Evolutionary conservation across 1,140 invertebrate species (phyloP), one percentile per base, ranked within the genome.

Genomic region (Gonioctena quinquepunctata): DNA sequence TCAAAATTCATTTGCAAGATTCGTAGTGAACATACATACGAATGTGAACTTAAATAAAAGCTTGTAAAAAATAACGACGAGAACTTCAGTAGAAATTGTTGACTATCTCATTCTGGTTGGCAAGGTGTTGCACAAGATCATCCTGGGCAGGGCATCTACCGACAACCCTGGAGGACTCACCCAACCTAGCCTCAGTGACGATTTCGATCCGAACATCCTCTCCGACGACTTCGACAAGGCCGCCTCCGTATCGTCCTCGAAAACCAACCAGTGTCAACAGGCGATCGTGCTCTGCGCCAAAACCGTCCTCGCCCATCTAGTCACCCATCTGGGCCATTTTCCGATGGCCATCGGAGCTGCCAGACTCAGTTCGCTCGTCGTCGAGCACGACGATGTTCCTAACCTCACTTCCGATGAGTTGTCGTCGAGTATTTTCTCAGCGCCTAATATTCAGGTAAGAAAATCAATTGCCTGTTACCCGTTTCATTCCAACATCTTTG

Each of bases 351-450:
- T 94, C 65, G 95, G 95, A 6, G 93, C 96, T 0, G 88, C 93
- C 0, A 86, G 92, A 18, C 85, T 96, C 11, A 92, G 92, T 69
- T 97, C 94, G 1, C 86, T 93, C 73, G 94, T 98, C 1, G 93
- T 93, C 68, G 96, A 99, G 85, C 90, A 95, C 73, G 95, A 98
- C 81, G 96, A 99, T 83, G 90, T 94, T n/a, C 90, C 92, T 1
- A 88, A 91, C 66, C 85, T 92, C 6, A 83, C 86, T 27, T 86
- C 88, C 13, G 89, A 91, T 69, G 94, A 96, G 77, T 82, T 96
- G 3, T 91, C 90, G 33, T 86, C 89, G 5, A 90, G 93, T 28
- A 90, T 96, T 57, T 93, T 98, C 77, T 87, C 89, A 66, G 91
- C 94, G n/a, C 93, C 95, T 18, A 96, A 97, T 84, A 89, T 92